Percentiles rank a stretch among this genome's conserved stretches.
These are phyloP conservation scores for Malurus splendens DNA, from an alignment of 2,797 vertebrate genomes.

Conservation along the genomic window DNA sequence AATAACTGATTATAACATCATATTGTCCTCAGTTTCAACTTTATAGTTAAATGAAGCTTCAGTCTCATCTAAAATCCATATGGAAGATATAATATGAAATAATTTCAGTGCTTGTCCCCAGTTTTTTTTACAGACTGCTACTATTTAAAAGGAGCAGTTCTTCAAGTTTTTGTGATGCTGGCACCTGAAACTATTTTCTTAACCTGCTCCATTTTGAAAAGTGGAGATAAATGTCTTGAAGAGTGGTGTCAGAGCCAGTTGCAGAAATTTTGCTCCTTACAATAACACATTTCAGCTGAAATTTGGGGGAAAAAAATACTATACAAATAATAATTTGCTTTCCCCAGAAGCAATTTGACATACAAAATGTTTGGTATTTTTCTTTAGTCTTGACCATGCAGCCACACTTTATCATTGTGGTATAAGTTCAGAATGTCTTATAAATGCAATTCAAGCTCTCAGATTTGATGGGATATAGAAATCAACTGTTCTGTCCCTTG, in stretches of 20 bases:
- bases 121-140: not conserved
- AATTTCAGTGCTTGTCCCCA: not conserved
- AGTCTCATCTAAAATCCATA: not conserved
- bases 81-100: not conserved
- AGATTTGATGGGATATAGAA: not conserved
- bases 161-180: not conserved
- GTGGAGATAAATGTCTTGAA: not conserved
- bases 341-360: not conserved
- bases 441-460: not conserved
- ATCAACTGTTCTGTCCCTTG: constrained; percentile 44
- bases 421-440: not conserved
- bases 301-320: not conserved
- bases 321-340: not conserved
- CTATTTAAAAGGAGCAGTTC: not conserved
- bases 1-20: not conserved
- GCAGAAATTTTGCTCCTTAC: not conserved
- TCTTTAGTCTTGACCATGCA: not conserved
- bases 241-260: not conserved
- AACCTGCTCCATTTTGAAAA: not conserved
- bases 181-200: not conserved
- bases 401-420: not conserved
- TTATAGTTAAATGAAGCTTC: not conserved
- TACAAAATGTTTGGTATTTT: not conserved
- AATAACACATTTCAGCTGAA: not conserved
- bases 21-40: not conserved